Percentiles rank a stretch among this genome's conserved stretches.
phyloP scores from a whole-genome alignment of 64 coral and sea anemone genomes.

The Dendrophyllia cribrosa region DNA sequence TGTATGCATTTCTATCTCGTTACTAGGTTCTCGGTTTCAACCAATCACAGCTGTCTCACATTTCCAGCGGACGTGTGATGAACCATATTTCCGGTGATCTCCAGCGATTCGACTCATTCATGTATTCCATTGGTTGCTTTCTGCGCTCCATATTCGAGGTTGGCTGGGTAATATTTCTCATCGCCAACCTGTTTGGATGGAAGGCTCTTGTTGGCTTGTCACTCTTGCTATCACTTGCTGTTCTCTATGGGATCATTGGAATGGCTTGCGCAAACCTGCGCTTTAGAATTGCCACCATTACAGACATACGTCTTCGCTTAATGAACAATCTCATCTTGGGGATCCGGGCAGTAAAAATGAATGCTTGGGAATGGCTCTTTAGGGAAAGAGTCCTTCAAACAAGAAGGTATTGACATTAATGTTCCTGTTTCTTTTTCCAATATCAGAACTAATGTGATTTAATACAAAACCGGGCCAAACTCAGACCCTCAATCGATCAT shows the following conservation, averaged over 20 bases:
- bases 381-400: conserved; percentile 3
- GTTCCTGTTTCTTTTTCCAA: too few species aligned
- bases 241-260: conserved; percentile 33
- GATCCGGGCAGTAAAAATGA: conserved; percentile 54
- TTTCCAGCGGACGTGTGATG: conserved; percentile 38
- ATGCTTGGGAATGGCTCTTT: conserved; percentile 51
- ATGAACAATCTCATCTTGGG: conserved; percentile 45
- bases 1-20: too few species aligned
- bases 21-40: conserved; percentile 27
- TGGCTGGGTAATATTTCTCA: not conserved
- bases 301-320: conserved; percentile 45
- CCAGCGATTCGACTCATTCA: conserved; percentile 7
- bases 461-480: too few species aligned
- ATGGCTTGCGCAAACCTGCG: conserved; percentile 6
- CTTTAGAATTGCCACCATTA: not conserved
- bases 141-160: conserved; percentile 17
- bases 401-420: conserved; percentile 13
- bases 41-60: conserved; percentile 27
- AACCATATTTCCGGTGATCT: conserved; percentile 58
- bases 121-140: conserved; percentile 27
- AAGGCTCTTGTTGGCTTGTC: conserved; percentile 30
- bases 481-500: too few species aligned
- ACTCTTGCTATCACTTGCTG: conserved; percentile 14
- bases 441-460: too few species aligned
- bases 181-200: conserved; percentile 32